A percentile compares a stretch with the other conserved stretches of the same genome.
Conservation (phyloP, 1,140 invertebrate genomes). For the Papilio dardanus region DNA sequence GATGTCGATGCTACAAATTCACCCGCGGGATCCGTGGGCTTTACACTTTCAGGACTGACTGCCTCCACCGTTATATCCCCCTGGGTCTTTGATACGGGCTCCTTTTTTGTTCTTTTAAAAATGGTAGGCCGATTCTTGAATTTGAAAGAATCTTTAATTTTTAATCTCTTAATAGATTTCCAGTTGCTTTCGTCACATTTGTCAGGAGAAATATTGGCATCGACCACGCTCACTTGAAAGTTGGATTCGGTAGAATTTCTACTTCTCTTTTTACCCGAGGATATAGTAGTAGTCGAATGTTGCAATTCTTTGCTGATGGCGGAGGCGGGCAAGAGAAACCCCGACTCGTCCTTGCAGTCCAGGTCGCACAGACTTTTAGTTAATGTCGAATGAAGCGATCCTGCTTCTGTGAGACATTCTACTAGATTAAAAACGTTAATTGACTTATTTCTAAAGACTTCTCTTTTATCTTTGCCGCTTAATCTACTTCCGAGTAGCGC, state of each 20-base stretch:
- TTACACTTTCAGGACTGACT: slow-evolving; percentile 69
- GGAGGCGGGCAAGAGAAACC: slow-evolving; percentile 65
- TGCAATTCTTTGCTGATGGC: slow-evolving; percentile 66
- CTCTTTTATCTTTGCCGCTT: slow-evolving; percentile 72
- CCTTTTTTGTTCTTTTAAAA: slow-evolving; percentile 78
- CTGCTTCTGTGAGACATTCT: slow-evolving; percentile 72
- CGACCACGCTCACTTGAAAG: slow-evolving; percentile 71
- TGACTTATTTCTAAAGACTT: slow-evolving; percentile 79
- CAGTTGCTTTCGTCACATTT: slow-evolving; percentile 77
- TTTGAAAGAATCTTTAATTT: slow-evolving; percentile 81
- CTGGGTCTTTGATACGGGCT: slow-evolving; percentile 65
- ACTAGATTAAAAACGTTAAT: slow-evolving; percentile 78
- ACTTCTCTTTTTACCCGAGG: slow-evolving; percentile 77
- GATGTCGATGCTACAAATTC: slow-evolving; percentile 77
- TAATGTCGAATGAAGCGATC: slow-evolving; percentile 74
- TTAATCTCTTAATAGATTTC: slow-evolving; percentile 81
- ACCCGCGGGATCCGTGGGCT: slow-evolving; percentile 72
- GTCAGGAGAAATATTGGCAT: slow-evolving; percentile 70
- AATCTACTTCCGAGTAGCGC: slow-evolving; percentile 53
- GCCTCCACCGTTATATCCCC: slow-evolving; percentile 73
- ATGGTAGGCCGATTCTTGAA: slow-evolving; percentile 79
- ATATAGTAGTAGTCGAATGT: slow-evolving; percentile 75
- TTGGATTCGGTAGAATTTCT: slow-evolving; percentile 80
- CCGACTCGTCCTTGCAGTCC: slow-evolving; percentile 70
- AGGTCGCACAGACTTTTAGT: slow-evolving; percentile 77